Evolutionary conservation across 2,888 invertebrate genomes (phyloP), one percentile per base, ranked within the genome.

Genomic region (Sussaba pulchella): DNA sequence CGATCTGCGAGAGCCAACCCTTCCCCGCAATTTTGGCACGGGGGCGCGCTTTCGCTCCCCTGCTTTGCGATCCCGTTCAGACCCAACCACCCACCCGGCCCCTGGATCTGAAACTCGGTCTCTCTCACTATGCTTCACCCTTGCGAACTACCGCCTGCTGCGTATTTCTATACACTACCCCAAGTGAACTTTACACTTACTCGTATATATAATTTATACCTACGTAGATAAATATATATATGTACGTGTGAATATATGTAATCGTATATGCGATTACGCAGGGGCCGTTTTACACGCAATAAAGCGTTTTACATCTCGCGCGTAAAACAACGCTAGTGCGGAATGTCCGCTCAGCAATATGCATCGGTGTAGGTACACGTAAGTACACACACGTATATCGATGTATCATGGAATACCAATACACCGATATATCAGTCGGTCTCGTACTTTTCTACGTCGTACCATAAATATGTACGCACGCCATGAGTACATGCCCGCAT

Each of bases 1-100:
- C 81, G 84, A 84, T 84, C 81, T 81, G 21, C 69, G 31, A 17
- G 67, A 41, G 66, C 64, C 82, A 84, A 84, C 84, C 82, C 84
- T 84, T 84, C 73, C 71, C 74, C 63, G 67, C 54, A 69, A 73
- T 59, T 67, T 59, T 77, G 57, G 76, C 61, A 59, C 66, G 45
- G 71, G 80, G 81, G 81, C 73, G 72, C 77, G 76, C 69, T 81
- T 81, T 77, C 50, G 54, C 81, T 77, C 61, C 77, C 76, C 77
- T 67, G 36, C 57, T 17, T 66, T 54, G 74, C 63, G 64, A 74
- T 79, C 70, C 75, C 70, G 63, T 64, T 74, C 78, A 54, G 70
- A 50, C 47, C 66, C 43, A 21, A n/a, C 26, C 43, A 3, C 10
- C 43, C 43, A 12, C n/a, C 43, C n/a, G 12, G 4, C 54, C 63